Percentiles rank a stretch among this genome's conserved stretches.
phyloP scores from a whole-genome alignment of 2,888 invertebrate species.

The Catocala fraxini region DNA sequence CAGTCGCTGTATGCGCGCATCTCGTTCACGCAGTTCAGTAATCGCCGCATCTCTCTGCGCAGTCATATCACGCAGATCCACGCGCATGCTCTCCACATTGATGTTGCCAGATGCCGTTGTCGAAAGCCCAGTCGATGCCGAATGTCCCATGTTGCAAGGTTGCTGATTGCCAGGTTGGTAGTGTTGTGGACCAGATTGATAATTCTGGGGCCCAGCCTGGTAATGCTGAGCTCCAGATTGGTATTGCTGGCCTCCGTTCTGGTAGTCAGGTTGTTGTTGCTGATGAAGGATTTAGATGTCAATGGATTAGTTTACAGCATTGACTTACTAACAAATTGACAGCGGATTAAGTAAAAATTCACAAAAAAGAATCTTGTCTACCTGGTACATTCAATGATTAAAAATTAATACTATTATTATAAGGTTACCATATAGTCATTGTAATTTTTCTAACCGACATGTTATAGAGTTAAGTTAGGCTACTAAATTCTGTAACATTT shows the following conservation, averaged over 20 bases:
- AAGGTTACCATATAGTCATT: too few relatives aligned
- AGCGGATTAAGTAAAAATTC: too few relatives aligned
- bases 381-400: too few relatives aligned
- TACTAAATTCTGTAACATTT: too few relatives aligned
- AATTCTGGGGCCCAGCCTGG: conserved; percentile 38
- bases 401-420: too few relatives aligned
- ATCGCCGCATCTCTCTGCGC: conserved; percentile 74
- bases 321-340: too few relatives aligned
- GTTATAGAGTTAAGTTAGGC: too few relatives aligned
- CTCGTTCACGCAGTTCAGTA: conserved; percentile 81
- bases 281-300: neutral
- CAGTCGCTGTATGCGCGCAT: conserved; percentile 90
- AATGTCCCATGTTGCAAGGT: conserved; percentile 12
- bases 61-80: conserved; percentile 74
- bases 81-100: conserved; percentile 68
- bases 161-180: conserved; percentile 10
- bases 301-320: too few relatives aligned
- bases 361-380: too few relatives aligned
- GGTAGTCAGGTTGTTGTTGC: conserved; percentile 19
- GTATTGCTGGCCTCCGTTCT: conserved; percentile 9
- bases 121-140: conserved; percentile 13
- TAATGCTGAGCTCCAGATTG: conserved; percentile 9
- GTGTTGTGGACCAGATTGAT: neutral
- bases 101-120: conserved; percentile 17
- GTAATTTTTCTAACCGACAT: too few relatives aligned